Evolutionary conservation across 1,140 invertebrate genomes (phyloP).

Genomic region (Aphaenogaster floridana): DNA sequence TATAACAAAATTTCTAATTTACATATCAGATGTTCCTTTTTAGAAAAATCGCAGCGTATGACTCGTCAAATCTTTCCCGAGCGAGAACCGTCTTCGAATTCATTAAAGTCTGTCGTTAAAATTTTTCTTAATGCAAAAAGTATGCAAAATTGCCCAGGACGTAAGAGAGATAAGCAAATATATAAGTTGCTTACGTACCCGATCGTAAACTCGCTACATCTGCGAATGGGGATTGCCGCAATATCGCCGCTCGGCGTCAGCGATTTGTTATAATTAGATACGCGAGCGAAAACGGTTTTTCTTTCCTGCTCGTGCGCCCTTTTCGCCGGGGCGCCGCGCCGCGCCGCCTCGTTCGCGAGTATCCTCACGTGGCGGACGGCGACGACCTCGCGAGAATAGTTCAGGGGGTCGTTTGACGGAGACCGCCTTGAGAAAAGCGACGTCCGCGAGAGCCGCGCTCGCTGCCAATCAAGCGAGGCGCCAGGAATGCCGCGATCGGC

Average conservation of each 20-base stretch:
- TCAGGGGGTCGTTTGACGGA: constrained; percentile 66
- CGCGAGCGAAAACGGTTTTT: background rate
- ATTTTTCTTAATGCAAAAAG: background rate
- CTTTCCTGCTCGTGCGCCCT: background rate
- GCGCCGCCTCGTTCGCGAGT: constrained; percentile 51
- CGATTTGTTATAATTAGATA: constrained; percentile 53
- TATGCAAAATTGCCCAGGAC: background rate
- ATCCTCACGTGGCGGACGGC: constrained; percentile 39
- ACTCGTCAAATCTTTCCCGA: background rate
- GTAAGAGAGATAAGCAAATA: background rate
- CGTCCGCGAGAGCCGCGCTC: constrained; percentile 21
- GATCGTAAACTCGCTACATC: constrained; percentile 19
- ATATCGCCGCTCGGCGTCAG: background rate
- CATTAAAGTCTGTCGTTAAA: background rate
- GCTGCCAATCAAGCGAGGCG: constrained; percentile 79
- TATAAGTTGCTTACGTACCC: background rate
- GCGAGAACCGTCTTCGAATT: background rate
- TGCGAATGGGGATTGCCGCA: background rate
- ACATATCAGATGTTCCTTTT: background rate
- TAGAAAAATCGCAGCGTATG: background rate
- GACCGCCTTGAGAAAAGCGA: constrained; percentile 66
- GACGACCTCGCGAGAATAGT: constrained; percentile 34
- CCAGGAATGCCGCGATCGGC: constrained; percentile 75
- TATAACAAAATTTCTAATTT: background rate
- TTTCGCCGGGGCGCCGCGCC: background rate